These are phyloP conservation scores for Cydia pomonella DNA, from an alignment of 1,140 invertebrate genomes.

Conservation along the genomic window DNA sequence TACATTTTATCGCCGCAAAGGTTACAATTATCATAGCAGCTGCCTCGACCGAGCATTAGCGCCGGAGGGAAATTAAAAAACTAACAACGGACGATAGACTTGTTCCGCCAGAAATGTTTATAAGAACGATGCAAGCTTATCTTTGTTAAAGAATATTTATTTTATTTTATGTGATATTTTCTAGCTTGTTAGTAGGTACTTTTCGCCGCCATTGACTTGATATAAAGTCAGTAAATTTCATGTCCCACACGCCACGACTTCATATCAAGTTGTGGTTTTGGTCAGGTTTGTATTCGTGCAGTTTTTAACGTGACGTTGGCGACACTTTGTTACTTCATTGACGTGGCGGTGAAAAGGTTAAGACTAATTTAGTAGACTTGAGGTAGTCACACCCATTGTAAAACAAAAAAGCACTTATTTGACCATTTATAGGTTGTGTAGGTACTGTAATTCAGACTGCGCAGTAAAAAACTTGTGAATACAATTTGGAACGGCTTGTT, in stretches of 20 bases:
- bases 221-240: too few relatives aligned
- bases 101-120: constrained; percentile 50
- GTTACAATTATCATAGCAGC: constrained; percentile 39
- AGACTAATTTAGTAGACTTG: too few relatives aligned
- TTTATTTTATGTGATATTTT: neutral
- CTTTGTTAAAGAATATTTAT: neutral
- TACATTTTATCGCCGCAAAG: constrained; percentile 3
- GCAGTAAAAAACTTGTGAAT: neutral
- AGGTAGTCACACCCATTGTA: neutral
- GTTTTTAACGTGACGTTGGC: too few relatives aligned
- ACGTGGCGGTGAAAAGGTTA: too few relatives aligned
- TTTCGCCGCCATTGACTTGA: too few relatives aligned
- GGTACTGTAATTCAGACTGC: neutral
- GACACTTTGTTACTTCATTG: too few relatives aligned
- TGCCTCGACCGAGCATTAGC: constrained; percentile 45
- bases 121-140: neutral
- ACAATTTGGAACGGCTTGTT: neutral
- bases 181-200: too few relatives aligned
- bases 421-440: neutral
- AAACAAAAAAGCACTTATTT: neutral
- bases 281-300: too few relatives aligned
- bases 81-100: constrained; percentile 53
- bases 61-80: constrained; percentile 59
- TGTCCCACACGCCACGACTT: too few relatives aligned
- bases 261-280: too few relatives aligned